Conservation (phyloP, 2,888 invertebrate species). For the Tetranychus truncatus region DNA sequence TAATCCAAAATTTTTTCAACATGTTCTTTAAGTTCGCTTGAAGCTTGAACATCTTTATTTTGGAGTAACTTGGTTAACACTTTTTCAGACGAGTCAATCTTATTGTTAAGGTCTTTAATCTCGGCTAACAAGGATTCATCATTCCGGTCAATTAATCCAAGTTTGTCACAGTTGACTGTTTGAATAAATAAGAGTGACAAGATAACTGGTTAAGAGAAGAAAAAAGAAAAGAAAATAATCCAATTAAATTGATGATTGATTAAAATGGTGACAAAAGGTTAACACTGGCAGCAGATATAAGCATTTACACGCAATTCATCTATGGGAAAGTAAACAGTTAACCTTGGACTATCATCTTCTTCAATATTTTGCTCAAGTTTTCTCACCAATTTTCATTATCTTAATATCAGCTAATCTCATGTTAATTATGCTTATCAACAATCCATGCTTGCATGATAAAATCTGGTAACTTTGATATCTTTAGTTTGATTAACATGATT, state of each 20-base stretch:
- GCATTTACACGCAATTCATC: neutral
- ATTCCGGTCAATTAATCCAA: constrained; percentile 1
- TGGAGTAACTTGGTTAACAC: neutral
- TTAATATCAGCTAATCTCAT: too few relatives aligned
- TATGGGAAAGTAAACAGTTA: neutral
- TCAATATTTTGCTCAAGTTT: too few relatives aligned
- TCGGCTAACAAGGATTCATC: neutral
- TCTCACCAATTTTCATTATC: too few relatives aligned
- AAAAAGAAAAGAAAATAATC: neutral
- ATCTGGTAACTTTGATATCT: too few relatives aligned
- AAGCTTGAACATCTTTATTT: constrained; percentile 2
- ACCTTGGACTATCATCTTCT: neutral
- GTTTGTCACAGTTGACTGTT: neutral
- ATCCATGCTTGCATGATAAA: too few relatives aligned
- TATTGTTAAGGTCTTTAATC: neutral
- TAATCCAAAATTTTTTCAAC: constrained; percentile 11
- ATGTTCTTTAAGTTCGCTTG: constrained; percentile 2
- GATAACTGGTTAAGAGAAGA: constrained; percentile 1
- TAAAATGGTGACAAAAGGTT: neutral
- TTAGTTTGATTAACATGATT: too few relatives aligned
- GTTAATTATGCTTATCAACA: too few relatives aligned
- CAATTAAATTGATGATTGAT: neutral
- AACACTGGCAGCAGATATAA: neutral
- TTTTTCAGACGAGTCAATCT: constrained; percentile 4
- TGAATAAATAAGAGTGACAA: constrained; percentile 5